Evolutionary conservation across 2,888 invertebrate species (phyloP).

Genomic region (Mythimna albipuncta): DNA sequence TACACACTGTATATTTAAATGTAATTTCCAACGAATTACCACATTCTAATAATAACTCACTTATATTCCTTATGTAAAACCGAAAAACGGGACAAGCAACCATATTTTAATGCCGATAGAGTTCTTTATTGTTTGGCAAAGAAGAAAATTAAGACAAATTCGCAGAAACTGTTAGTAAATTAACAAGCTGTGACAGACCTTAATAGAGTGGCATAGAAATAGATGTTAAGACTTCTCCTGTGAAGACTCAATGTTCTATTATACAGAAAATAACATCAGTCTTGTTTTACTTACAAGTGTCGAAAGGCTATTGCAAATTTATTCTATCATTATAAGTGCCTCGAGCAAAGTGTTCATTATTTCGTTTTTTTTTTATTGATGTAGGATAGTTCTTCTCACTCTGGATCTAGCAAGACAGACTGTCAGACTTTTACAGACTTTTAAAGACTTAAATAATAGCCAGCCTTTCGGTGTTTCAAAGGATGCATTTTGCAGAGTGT

Average conservation of each 20-base stretch:
- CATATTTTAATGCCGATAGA: slow-evolving; percentile 15
- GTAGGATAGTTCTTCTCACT: too few relatives aligned
- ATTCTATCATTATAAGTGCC: too few relatives aligned
- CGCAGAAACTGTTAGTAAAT: slow-evolving; percentile 66
- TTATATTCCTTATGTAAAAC: slow-evolving; percentile 63
- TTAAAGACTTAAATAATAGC: too few relatives aligned
- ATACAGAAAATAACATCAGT: neutral
- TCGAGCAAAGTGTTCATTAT: too few relatives aligned
- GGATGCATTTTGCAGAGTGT: too few relatives aligned
- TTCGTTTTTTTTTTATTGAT: too few relatives aligned
- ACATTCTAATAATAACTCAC: slow-evolving; percentile 39
- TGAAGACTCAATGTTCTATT: slow-evolving; percentile 38
- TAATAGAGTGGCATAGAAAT: slow-evolving; percentile 62
- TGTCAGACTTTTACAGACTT: too few relatives aligned
- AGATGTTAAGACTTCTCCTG: slow-evolving; percentile 62
- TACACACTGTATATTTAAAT: slow-evolving; percentile 13
- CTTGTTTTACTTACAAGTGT: too few relatives aligned
- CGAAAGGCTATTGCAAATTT: too few relatives aligned
- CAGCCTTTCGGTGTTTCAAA: too few relatives aligned
- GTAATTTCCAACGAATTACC: slow-evolving; percentile 21
- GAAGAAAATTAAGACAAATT: slow-evolving; percentile 29
- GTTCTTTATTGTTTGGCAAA: neutral
- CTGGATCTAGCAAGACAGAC: too few relatives aligned
- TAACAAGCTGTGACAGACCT: slow-evolving; percentile 66
- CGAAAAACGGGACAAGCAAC: slow-evolving; percentile 26